phyloP scores from a whole-genome alignment of 2,888 invertebrate species.

The Catotricha subobsoleta region DNA sequence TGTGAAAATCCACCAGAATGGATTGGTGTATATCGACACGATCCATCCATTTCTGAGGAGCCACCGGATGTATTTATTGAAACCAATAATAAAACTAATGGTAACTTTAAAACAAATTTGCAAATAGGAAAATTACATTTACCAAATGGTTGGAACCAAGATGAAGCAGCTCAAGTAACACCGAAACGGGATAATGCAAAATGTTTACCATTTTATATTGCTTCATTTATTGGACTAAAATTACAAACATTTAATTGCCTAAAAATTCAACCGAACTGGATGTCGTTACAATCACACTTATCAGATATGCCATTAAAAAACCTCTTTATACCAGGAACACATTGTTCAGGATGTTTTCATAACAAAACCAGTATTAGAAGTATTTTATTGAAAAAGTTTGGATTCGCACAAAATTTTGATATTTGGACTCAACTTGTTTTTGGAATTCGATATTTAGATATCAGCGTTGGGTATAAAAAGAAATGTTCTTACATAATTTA shows the following conservation, averaged over 20 bases:
- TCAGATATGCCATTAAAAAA: slow-evolving; percentile 19
- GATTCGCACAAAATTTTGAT: slow-evolving; percentile 49
- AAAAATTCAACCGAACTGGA: slow-evolving; percentile 71
- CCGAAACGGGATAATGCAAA: slow-evolving; percentile 29
- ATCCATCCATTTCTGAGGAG: slow-evolving; percentile 21
- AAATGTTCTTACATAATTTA: not conserved
- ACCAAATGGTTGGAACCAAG: slow-evolving; percentile 41
- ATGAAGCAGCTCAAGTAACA: slow-evolving; percentile 16
- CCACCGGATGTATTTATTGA: slow-evolving; percentile 19
- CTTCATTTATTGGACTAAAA: slow-evolving; percentile 42
- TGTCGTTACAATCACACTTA: slow-evolving; percentile 38
- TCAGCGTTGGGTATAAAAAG: slow-evolving; percentile 44
- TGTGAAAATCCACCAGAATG: slow-evolving; percentile 23
- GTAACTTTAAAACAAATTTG: slow-evolving; percentile 28
- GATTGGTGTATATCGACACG: slow-evolving; percentile 24
- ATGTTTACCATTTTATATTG: slow-evolving; percentile 55
- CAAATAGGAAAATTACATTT: slow-evolving; percentile 36
- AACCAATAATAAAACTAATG: slow-evolving; percentile 11
- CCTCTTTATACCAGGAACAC: slow-evolving; percentile 32
- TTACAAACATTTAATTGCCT: slow-evolving; percentile 47
- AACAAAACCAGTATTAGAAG: slow-evolving; percentile 18
- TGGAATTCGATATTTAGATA: slow-evolving; percentile 66
- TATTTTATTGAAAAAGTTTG: slow-evolving; percentile 24
- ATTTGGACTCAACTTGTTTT: slow-evolving; percentile 71
- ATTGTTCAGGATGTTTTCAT: slow-evolving; percentile 38